Base-by-base conservation (phyloP, 2,888 invertebrate species). In the Sphaerophoria rueppellii region DNA sequence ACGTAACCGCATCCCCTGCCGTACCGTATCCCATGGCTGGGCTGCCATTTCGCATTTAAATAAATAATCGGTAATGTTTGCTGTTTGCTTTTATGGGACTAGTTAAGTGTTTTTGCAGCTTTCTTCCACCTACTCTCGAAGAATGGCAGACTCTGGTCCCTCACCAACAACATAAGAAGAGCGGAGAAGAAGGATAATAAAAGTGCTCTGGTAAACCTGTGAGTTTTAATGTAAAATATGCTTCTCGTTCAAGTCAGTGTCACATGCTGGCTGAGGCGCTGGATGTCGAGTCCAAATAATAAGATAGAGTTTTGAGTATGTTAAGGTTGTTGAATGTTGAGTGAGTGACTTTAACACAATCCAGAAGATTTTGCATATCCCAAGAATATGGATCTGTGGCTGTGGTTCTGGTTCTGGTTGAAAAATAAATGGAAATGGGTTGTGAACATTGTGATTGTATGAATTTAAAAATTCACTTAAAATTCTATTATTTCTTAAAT, bases 31-130 rank as follows among this genome's bases (percentile, higher is more conserved):
- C 78, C 55, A n/a, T n/a, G n/a, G n/a, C 35, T 54, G 24, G 65
- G 75, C 79, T 69, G 80, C 81, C 85, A 77, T 85, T 85, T 73
- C 81, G 73, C 63, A 85, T 85, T 85, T 85, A 85, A 85, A 81
- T 85, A 85, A 85, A 85, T 85, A 85, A 85, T 85, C 85, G 63
- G 81, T 76, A 75, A 73, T 85, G 85, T 85, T 85, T 85, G 85
- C 72, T 85, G 76, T 81, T 85, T 81, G 69, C 76, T 85, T 85
- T 85, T 85, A 85, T 81, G 85, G 58, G 67, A 52, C 80, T 77
- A 80, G 61, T 81, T 85, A 85, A 85, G 85, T 85, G 85, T 81
- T 85, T 80, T 63, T 63, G 65, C 73, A 85, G 73, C 85, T 52
- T 76, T 75, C 24, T 40, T 43, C 80, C 54, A 58, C 50, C 80